Evolutionary conservation across 2,113 vertebrate genomes (phyloP).

Genomic region (Hemibagrus wyckioides): DNA sequence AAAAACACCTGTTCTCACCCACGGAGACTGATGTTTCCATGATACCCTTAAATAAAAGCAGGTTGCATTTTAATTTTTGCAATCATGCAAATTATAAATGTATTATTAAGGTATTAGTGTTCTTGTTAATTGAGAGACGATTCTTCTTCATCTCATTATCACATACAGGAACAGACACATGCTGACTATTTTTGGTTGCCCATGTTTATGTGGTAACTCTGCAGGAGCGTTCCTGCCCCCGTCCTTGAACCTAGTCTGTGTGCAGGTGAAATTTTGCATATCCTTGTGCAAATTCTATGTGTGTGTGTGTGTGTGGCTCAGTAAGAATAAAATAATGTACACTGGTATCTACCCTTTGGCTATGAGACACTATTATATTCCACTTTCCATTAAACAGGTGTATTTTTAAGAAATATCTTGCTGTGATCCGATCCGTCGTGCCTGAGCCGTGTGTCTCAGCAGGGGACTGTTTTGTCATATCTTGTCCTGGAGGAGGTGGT

Average conservation of each 20-base stretch:
- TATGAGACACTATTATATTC: neutral
- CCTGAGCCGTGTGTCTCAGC: conserved; percentile 30
- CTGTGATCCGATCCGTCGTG: conserved; percentile 22
- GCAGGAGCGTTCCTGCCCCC: neutral
- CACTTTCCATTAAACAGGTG: neutral
- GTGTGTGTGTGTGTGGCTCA: conserved; percentile 22
- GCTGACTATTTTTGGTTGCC: neutral
- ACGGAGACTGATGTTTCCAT: neutral
- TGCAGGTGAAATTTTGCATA: conserved; percentile 49
- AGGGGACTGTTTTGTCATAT: conserved; percentile 45
- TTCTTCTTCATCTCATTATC: neutral
- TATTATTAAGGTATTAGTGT: neutral
- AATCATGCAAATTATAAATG: conserved; percentile 12
- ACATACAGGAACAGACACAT: neutral
- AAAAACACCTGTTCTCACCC: neutral
- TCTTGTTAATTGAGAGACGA: neutral
- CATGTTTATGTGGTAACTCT: neutral
- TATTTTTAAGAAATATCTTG: neutral
- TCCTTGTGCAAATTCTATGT: conserved; percentile 42
- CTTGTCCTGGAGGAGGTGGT: conserved; percentile 45
- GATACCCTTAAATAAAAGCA: neutral
- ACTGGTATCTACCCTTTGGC: conserved; percentile 30
- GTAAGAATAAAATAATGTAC: neutral
- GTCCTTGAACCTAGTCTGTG: neutral
- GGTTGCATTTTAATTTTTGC: neutral